Percentiles rank a stretch among this genome's conserved stretches.
phyloP scores from a whole-genome alignment of 2,888 invertebrate species.

The Cephus pygmeus region DNA sequence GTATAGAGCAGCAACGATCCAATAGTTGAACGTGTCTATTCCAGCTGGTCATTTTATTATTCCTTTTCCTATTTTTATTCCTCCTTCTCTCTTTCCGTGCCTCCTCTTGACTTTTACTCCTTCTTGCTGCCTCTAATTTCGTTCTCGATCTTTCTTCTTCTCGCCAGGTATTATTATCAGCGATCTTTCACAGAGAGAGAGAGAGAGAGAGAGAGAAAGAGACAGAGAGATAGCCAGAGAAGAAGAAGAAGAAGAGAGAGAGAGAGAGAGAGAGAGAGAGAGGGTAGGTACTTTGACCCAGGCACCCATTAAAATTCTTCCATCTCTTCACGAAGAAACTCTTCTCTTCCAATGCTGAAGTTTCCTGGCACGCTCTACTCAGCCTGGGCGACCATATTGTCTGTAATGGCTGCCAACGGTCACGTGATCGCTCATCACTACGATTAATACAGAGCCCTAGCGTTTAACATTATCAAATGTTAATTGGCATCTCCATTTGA shows the following conservation, averaged over 20 bases:
- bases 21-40: neutral
- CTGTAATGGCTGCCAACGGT: too few relatives aligned
- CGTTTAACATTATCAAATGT: neutral
- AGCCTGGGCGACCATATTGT: too few relatives aligned
- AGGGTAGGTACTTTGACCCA: too few relatives aligned
- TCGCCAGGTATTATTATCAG: neutral
- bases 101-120: neutral
- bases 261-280: neutral
- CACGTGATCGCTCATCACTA: neutral
- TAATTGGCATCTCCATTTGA: neutral
- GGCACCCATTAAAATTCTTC: too few relatives aligned
- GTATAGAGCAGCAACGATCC: neutral
- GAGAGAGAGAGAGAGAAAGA: too few relatives aligned
- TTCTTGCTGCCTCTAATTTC: neutral
- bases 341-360: too few relatives aligned
- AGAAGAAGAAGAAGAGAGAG: neutral
- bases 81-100: neutral
- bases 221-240: too few relatives aligned
- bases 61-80: neutral
- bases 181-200: neutral
- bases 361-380: too few relatives aligned
- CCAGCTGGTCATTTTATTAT: neutral
- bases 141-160: neutral
- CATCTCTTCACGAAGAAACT: too few relatives aligned
- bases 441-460: neutral